These are phyloP conservation scores for Blastomussa wellsi DNA, from an alignment of 92 coral and sea anemone genomes.

Conservation along the genomic window DNA sequence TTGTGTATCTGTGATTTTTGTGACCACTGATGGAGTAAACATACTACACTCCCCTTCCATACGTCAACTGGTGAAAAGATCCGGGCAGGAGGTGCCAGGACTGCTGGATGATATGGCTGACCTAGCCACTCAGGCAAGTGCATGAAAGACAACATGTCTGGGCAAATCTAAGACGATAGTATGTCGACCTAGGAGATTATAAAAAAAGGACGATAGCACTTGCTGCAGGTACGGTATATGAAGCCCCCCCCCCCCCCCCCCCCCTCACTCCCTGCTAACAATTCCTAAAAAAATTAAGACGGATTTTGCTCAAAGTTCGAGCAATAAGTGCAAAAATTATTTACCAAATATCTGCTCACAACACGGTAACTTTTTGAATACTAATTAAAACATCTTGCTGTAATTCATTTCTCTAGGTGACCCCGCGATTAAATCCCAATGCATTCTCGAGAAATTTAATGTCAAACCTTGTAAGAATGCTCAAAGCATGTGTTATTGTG, in stretches of 20 bases:
- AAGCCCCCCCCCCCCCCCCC: too few species aligned
- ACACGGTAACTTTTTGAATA: not conserved
- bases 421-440: too few species aligned
- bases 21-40: constrained; percentile 63
- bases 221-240: too few species aligned
- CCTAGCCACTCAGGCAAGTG: constrained; percentile 48
- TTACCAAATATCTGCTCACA: not conserved
- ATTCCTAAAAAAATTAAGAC: too few species aligned
- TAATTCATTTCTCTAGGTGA: not conserved
- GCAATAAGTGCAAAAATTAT: not conserved
- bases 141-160: not conserved
- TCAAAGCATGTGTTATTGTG: too few species aligned
- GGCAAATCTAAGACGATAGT: too few species aligned
- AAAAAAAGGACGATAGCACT: too few species aligned
- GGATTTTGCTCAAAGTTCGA: constrained; percentile 1
- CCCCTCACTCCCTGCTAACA: too few species aligned
- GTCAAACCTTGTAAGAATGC: too few species aligned
- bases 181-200: too few species aligned
- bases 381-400: not conserved
- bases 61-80: constrained; percentile 46
- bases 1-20: constrained; percentile 76
- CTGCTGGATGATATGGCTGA: constrained; percentile 66
- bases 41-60: constrained; percentile 10
- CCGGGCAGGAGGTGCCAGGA: constrained; percentile 56
- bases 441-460: too few species aligned